Conservation (phyloP, 1,140 invertebrate species). For the Trissolcus basalis region DNA sequence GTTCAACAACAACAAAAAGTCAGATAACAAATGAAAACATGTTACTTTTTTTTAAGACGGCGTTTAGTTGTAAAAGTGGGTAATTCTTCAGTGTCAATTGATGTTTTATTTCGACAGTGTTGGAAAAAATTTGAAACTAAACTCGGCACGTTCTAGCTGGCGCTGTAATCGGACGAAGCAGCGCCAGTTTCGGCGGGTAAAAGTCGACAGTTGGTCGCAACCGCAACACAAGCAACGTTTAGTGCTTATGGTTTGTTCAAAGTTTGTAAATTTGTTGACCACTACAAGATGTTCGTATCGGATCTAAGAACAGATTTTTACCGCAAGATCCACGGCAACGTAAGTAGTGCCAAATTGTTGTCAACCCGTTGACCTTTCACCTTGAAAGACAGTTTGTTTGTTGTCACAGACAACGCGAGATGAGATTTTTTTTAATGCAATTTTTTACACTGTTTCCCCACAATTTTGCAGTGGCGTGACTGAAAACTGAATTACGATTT, state of each 20-base stretch:
- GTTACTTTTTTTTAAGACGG: too few relatives aligned
- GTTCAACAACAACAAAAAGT: background rate
- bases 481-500: background rate
- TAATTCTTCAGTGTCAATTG: too few relatives aligned
- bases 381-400: background rate
- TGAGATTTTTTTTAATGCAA: background rate
- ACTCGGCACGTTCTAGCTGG: background rate
- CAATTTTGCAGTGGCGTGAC: too few relatives aligned
- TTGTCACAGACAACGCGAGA: background rate
- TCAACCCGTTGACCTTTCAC: background rate
- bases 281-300: conserved; percentile 1
- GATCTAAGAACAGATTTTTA: conserved; percentile 4
- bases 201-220: background rate
- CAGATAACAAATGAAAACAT: background rate
- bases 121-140: background rate
- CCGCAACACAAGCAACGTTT: background rate
- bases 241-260: conserved; percentile 4
- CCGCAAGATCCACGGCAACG: conserved; percentile 5
- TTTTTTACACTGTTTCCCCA: background rate
- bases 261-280: background rate
- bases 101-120: too few relatives aligned
- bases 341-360: background rate
- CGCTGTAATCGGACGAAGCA: background rate
- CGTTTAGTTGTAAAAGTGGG: too few relatives aligned
- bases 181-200: conserved; percentile 1